phyloP scores from a whole-genome alignment of 2,113 vertebrate species.

The Hypomesus transpacificus region DNA sequence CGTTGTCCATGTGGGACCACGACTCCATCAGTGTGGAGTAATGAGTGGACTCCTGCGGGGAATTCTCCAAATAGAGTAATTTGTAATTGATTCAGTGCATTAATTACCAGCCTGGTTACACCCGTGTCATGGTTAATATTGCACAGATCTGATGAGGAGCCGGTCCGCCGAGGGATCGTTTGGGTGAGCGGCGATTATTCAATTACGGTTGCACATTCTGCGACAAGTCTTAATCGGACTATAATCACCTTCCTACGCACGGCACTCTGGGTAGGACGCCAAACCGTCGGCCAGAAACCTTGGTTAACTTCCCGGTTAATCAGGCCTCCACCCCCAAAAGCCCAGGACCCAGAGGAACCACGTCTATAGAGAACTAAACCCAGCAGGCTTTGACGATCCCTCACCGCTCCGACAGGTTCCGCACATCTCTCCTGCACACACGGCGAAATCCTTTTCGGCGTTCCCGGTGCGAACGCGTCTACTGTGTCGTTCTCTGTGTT shows the following conservation, averaged over 20 bases:
- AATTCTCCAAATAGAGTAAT: constrained; percentile 75
- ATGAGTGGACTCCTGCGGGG: constrained; percentile 70
- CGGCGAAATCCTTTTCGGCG: too few relatives aligned
- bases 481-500: not conserved
- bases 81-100: constrained; percentile 78
- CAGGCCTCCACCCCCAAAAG: not conserved
- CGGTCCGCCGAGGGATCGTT: constrained; percentile 65
- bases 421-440: too few relatives aligned
- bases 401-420: too few relatives aligned
- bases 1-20: constrained; percentile 53
- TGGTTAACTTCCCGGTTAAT: not conserved
- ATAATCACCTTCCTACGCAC: constrained; percentile 57
- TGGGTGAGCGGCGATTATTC: constrained; percentile 73
- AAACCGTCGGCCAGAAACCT: not conserved
- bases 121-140: constrained; percentile 78
- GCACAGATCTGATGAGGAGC: constrained; percentile 64
- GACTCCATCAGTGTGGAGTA: constrained; percentile 67
- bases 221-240: constrained; percentile 66
- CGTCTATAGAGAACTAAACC: too few relatives aligned
- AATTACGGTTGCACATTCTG: constrained; percentile 58
- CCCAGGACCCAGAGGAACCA: too few relatives aligned
- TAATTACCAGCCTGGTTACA: constrained; percentile 75
- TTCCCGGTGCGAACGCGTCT: not conserved
- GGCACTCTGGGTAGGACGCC: not conserved
- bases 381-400: too few relatives aligned